Conservation (phyloP, 2,888 invertebrate genomes). For the Dicyrtoma fusca region DNA sequence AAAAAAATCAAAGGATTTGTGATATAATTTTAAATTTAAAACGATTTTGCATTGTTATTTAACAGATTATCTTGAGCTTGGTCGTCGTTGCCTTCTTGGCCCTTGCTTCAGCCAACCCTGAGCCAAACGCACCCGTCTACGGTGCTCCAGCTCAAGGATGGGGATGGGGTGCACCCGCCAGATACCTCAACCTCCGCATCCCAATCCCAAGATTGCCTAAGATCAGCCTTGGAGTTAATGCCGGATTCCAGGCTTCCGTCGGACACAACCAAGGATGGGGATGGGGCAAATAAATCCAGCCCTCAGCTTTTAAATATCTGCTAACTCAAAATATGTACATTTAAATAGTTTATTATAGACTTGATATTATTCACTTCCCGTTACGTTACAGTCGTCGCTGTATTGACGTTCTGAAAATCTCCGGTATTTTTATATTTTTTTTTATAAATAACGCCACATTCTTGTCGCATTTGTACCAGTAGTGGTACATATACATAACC, state of each 20-base stretch:
- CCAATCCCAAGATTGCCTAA: constrained; percentile 55
- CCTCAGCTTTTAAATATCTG: not conserved
- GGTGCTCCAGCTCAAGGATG: too few species aligned
- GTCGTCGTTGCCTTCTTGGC: constrained; percentile 34
- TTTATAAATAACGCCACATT: constrained; percentile 3
- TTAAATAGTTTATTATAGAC: constrained; percentile 22
- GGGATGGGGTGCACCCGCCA: constrained; percentile 52
- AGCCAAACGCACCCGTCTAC: constrained; percentile 22
- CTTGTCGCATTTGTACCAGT: constrained; percentile 4
- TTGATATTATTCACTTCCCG: not conserved
- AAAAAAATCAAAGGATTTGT: not conserved
- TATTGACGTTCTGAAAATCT: not conserved
- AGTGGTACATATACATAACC: too few species aligned
- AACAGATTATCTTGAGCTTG: constrained; percentile 24
- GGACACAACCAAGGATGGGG: constrained; percentile 31
- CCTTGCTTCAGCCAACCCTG: constrained; percentile 1
- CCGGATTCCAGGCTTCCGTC: constrained; percentile 52
- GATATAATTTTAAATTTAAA: too few species aligned
- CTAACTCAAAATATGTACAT: not conserved
- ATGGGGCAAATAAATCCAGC: constrained; percentile 38
- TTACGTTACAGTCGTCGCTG: not conserved
- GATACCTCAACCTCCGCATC: constrained; percentile 53
- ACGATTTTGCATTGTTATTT: constrained; percentile 1
- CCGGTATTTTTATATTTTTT: not conserved
- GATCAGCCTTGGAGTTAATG: constrained; percentile 44